Conservation (phyloP, 1,140 invertebrate species). For the Calliphora vicina region DNA sequence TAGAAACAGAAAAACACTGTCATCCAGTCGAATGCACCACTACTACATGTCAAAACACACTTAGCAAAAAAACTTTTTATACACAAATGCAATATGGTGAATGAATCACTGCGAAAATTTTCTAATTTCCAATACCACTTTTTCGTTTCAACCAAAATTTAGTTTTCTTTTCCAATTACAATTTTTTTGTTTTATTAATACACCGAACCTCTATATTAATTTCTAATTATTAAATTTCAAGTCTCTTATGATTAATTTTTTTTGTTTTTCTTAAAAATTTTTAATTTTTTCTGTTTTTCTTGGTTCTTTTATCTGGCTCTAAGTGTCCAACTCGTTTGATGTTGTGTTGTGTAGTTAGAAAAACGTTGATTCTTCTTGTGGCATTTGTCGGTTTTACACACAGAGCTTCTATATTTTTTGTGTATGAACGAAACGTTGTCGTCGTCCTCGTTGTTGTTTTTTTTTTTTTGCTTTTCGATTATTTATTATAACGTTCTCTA, state of each 20-base stretch:
- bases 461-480: neutral
- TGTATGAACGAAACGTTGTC: neutral
- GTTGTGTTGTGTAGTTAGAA: neutral
- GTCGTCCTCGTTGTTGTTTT: neutral
- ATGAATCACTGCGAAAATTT: neutral
- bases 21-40: neutral
- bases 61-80: neutral
- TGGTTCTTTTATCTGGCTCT: neutral
- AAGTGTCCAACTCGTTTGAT: neutral
- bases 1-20: neutral
- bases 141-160: too few species aligned
- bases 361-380: neutral
- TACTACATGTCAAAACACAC: neutral
- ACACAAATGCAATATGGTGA: slow-evolving; percentile 5
- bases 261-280: neutral
- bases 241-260: neutral
- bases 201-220: neutral
- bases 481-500: too few species aligned
- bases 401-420: neutral
- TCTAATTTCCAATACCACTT: too few species aligned
- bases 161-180: too few species aligned
- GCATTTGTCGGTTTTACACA: neutral
- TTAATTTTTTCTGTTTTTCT: neutral
- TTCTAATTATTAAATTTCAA: neutral
- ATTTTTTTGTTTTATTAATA: too few species aligned